phyloP scores from a whole-genome alignment of 2,888 invertebrate genomes.

The Mythimna albipuncta region DNA sequence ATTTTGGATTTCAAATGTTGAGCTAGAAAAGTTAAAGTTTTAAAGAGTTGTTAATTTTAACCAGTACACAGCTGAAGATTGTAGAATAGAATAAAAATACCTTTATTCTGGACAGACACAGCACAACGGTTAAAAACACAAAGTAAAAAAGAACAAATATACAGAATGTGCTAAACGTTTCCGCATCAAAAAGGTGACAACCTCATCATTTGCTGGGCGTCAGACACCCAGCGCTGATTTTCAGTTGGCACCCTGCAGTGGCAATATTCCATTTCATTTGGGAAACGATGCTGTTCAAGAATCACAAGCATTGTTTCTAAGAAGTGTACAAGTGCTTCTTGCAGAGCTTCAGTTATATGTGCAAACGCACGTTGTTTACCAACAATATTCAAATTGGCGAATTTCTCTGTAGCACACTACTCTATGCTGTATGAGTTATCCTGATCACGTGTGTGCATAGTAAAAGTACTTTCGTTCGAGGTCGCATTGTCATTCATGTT shows the following conservation, averaged over 20 bases:
- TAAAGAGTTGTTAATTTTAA: background rate
- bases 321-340: background rate
- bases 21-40: background rate
- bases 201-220: no score
- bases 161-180: no score
- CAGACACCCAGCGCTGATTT: no score
- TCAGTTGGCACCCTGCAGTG: no score
- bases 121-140: no score
- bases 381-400: slow-evolving; percentile 29
- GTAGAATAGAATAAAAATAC: no score
- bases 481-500: slow-evolving; percentile 87
- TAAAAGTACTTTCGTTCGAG: slow-evolving; percentile 90
- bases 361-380: slow-evolving; percentile 1
- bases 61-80: no score
- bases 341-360: background rate
- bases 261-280: background rate
- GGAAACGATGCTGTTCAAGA: no score
- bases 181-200: no score
- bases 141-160: no score
- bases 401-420: slow-evolving; percentile 67
- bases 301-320: background rate
- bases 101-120: no score
- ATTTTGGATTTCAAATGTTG: background rate
- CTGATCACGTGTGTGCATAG: slow-evolving; percentile 86
- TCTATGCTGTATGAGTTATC: slow-evolving; percentile 75